phyloP scores from a whole-genome alignment of 2,797 vertebrate genomes.

The Loris lydekkerianus region DNA sequence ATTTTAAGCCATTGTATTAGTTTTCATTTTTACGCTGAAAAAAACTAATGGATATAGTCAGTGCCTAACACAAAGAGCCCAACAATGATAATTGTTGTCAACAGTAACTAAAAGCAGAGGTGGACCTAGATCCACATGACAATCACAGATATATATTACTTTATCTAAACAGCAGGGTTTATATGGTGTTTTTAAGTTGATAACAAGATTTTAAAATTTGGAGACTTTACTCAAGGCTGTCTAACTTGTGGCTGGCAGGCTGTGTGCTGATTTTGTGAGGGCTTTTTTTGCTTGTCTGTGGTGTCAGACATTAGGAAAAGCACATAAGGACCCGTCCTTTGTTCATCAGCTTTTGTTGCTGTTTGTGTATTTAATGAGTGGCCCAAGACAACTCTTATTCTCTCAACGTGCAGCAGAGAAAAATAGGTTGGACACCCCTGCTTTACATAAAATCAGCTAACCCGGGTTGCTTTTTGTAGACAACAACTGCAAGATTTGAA shows the following conservation, averaged over 20 bases:
- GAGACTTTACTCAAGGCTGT: neutral
- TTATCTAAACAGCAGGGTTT: neutral
- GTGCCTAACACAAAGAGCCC: neutral
- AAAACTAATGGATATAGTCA: neutral
- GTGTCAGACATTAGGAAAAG: too few relatives aligned
- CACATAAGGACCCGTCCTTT: too few relatives aligned
- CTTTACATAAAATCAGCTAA: conserved; percentile 2
- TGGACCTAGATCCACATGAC: neutral
- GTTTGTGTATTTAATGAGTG: too few relatives aligned
- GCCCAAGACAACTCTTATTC: too few relatives aligned
- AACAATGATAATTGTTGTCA: neutral
- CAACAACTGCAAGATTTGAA: conserved; percentile 20
- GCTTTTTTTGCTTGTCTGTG: too few relatives aligned
- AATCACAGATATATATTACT: neutral
- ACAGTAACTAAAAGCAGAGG: conserved; percentile 3
- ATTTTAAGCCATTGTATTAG: conserved; percentile 1
- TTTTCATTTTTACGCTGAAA: conserved; percentile 50
- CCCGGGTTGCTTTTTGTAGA: neutral
- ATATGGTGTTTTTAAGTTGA: neutral
- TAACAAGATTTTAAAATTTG: conserved; percentile 52
- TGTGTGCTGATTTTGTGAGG: too few relatives aligned
- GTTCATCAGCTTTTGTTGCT: too few relatives aligned
- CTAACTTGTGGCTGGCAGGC: too few relatives aligned
- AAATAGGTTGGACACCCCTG: too few relatives aligned
- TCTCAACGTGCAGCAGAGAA: too few relatives aligned